Evolutionary conservation across 2,113 vertebrate genomes (phyloP).

Genomic region (Pandion haliaetus): DNA sequence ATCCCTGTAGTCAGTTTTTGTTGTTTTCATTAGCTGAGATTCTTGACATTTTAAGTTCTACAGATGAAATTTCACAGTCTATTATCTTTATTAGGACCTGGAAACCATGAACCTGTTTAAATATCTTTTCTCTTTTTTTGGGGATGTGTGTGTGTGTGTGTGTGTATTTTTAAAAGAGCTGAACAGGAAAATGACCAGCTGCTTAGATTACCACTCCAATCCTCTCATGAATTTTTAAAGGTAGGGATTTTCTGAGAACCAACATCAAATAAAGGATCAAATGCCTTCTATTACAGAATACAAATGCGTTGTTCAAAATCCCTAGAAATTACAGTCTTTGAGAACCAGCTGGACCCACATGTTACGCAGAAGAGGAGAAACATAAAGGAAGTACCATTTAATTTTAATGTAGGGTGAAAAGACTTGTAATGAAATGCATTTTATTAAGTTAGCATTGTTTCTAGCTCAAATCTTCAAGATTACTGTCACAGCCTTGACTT

Average conservation of each 20-base stretch:
- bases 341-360: slow-evolving; percentile 58
- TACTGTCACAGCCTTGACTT: not conserved
- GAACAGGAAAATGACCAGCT: slow-evolving; percentile 64
- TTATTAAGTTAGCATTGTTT: slow-evolving; percentile 30
- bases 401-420: slow-evolving; percentile 64
- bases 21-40: not conserved
- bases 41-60: slow-evolving; percentile 33
- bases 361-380: slow-evolving; percentile 46
- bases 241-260: slow-evolving; percentile 53
- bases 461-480: not conserved
- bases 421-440: slow-evolving; percentile 45
- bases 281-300: slow-evolving; percentile 57
- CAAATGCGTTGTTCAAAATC: slow-evolving; percentile 61
- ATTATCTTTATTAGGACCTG: slow-evolving; percentile 33
- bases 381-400: slow-evolving; percentile 49
- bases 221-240: slow-evolving; percentile 69
- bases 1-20: not conserved
- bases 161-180: slow-evolving; percentile 37
- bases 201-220: slow-evolving; percentile 64
- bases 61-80: slow-evolving; percentile 31
- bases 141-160: no score
- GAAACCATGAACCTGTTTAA: not conserved
- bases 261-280: slow-evolving; percentile 68
- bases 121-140: not conserved
- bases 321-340: slow-evolving; percentile 55